phyloP scores from a whole-genome alignment of 2,113 vertebrate genomes.

The Sapajus apella region DNA sequence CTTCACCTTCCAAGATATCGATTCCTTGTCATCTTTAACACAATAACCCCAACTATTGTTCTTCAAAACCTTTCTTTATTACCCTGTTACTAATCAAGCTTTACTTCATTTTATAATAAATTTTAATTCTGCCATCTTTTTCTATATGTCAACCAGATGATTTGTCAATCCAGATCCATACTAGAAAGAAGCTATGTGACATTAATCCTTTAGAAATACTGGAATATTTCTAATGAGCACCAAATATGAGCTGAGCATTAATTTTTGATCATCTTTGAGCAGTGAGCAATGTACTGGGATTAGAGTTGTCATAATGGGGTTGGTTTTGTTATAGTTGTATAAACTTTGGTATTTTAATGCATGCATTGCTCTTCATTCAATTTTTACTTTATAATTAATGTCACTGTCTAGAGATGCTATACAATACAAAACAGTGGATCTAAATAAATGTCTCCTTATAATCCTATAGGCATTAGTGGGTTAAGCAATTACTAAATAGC shows the following conservation, averaged over 20 bases:
- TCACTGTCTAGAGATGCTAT: neutral
- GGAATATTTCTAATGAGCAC: neutral
- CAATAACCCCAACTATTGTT: neutral
- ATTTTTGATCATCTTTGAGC: neutral
- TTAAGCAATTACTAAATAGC: neutral
- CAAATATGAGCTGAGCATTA: neutral
- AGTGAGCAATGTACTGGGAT: neutral
- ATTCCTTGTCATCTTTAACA: neutral
- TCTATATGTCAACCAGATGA: neutral
- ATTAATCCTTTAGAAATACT: neutral
- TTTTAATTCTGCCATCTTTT: neutral
- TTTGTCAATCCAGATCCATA: neutral
- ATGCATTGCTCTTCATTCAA: neutral
- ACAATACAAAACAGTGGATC: neutral
- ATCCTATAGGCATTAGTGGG: neutral
- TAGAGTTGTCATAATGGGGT: neutral
- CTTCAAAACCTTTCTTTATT: neutral
- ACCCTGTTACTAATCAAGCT: neutral
- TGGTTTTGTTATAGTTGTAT: neutral
- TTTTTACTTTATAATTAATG: neutral
- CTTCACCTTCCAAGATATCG: neutral
- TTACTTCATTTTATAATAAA: neutral
- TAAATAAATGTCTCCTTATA: neutral
- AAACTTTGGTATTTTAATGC: neutral
- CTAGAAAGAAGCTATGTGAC: neutral